Base-by-base conservation (phyloP, 2,113 vertebrate species). In the Anseranas semipalmata region DNA sequence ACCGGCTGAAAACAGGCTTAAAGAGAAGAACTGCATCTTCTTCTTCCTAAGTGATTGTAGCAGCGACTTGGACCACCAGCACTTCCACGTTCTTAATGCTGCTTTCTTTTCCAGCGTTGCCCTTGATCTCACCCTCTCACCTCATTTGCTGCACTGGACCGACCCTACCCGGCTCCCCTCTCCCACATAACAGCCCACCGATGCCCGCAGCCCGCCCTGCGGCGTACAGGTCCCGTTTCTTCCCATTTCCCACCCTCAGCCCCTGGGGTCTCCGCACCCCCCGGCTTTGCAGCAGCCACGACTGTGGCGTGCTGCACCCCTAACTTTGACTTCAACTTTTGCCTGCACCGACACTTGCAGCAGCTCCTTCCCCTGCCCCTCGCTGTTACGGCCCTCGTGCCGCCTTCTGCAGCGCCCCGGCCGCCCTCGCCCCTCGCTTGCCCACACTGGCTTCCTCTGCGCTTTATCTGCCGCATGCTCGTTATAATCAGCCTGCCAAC, bases 151-250 rank as follows among this genome's bases (percentile, higher is more conserved):
- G 17, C 19, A 20, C 3, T 30, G 56, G 32, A 14, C 46, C 15
- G 35, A 37, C n/a, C 30, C n/a, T 35, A 6, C 27, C 9, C 0
- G 0, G 25, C 43, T 41, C 50, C 35, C 7, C 19, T 91, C 35
- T n/a, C 35, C 9, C 28, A 2, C 8, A 2, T 37, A 18, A 6
- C 0, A 28, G 32, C 24, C 46, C 27, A 9, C 6, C 52, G 37
- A 2, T 5, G 13, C 41, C 33, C 33, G 18, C 35, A 5, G 3
- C 39, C 8, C 43, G 24, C 30, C 15, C 33, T 9, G 6, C 4
- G 0, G 0, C 1, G 3, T 25, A 8, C 2, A 24, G 9, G 7
- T 24, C 50, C 15, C 20, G 46, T 21, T 41, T 48, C 11, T 56
- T 50, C 7, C 25, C 21, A 7, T 22, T 33, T 27, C 25, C 17